Evolutionary conservation across 1,140 invertebrate species (phyloP).

Genomic region (Calephelis nemesis): DNA sequence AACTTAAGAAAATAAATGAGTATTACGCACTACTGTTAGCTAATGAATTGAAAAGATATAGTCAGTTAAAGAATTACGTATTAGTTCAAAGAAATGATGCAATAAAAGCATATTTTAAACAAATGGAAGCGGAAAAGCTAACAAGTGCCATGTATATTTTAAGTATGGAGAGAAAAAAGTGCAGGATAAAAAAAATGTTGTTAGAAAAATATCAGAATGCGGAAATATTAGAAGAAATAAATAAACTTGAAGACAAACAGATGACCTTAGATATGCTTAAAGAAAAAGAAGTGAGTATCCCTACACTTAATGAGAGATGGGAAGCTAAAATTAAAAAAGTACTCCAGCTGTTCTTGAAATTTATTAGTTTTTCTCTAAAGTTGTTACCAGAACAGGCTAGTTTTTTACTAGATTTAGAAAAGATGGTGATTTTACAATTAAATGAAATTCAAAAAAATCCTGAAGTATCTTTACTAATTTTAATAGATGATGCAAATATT

Average conservation of each 20-base stretch:
- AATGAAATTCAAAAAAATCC: conserved; percentile 58
- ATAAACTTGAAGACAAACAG: conserved; percentile 50
- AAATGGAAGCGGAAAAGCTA: conserved; percentile 54
- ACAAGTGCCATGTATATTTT: conserved; percentile 68
- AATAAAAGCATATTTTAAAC: conserved; percentile 51
- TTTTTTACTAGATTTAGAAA: conserved; percentile 66
- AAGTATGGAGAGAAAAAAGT: conserved; percentile 67
- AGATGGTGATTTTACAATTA: conserved; percentile 62
- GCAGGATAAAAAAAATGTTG: conserved; percentile 57
- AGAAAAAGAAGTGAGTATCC: conserved; percentile 43
- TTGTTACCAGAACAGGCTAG: conserved; percentile 65
- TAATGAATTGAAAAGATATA: conserved; percentile 49
- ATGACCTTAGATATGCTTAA: conserved; percentile 43
- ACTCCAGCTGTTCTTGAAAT: conserved; percentile 61
- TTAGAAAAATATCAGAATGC: conserved; percentile 48
- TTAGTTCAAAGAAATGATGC: conserved; percentile 58
- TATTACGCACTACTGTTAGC: conserved; percentile 59
- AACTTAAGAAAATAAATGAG: conserved; percentile 55
- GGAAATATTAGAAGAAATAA: conserved; percentile 48
- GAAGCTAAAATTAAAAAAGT: conserved; percentile 64
- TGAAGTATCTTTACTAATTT: conserved; percentile 35
- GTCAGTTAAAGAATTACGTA: conserved; percentile 45
- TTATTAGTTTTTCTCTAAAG: conserved; percentile 64
- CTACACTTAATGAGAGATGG: conserved; percentile 58
- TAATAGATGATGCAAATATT: conserved; percentile 47